Evolutionary conservation across 2,113 vertebrate species (phyloP).

Genomic region (Gallinago media): DNA sequence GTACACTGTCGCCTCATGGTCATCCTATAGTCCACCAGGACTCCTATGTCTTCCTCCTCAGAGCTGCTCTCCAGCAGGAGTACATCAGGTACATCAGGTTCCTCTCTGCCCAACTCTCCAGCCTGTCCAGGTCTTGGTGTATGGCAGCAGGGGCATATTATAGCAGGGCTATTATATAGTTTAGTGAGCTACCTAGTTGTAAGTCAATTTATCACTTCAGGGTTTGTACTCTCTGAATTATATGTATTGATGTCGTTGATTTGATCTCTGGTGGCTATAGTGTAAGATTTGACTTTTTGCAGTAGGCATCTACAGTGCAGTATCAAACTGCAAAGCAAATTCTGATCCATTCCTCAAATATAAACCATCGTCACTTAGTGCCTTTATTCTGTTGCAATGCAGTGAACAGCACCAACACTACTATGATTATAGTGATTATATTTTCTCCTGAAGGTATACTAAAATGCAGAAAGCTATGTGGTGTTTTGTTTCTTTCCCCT

Average conservation of each 20-base stretch:
- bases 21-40: too few relatives aligned
- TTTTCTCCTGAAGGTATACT: not conserved
- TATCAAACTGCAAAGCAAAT: not conserved
- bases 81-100: too few relatives aligned
- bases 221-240: not conserved
- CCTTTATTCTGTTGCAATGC: not conserved
- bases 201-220: not conserved
- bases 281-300: not conserved
- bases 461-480: not conserved
- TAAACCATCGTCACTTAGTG: not conserved
- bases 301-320: not conserved
- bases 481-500: fast-evolving
- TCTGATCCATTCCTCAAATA: not conserved
- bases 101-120: too few relatives aligned
- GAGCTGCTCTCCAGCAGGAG: too few relatives aligned
- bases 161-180: not conserved
- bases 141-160: not conserved
- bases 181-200: not conserved
- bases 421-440: not conserved
- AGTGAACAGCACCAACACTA: not conserved
- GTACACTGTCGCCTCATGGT: too few relatives aligned
- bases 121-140: too few relatives aligned
- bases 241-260: not conserved
- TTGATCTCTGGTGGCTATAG: not conserved
- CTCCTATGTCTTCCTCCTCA: too few relatives aligned